Percentiles rank a stretch among this genome's conserved stretches.
Evolutionary conservation across 2,797 vertebrate species (phyloP).

Genomic region (Salarias fasciatus): DNA sequence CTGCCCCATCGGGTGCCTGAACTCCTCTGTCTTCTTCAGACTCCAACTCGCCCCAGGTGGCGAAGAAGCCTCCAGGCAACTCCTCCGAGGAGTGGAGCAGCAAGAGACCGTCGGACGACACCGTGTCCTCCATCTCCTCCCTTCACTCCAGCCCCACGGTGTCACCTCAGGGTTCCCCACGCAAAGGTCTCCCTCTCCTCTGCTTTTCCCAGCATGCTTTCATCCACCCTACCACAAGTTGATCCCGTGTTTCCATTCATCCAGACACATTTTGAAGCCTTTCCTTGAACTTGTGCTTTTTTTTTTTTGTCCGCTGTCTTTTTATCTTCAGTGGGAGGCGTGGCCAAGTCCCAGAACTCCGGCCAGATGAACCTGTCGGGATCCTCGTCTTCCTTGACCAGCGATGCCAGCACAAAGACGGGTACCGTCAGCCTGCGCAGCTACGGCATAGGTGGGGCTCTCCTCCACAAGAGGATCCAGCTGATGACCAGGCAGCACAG

Average conservation of each 20-base stretch:
- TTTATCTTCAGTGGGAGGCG: constrained; percentile 83
- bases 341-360: constrained; percentile 85
- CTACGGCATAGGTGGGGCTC: constrained; percentile 96
- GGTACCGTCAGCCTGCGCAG: constrained; percentile 83
- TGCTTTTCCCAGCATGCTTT: too few species aligned
- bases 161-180: constrained; percentile 92
- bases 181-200: constrained; percentile 82
- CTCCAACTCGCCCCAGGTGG: constrained; percentile 85
- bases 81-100: constrained; percentile 84
- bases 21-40: constrained; percentile 57
- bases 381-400: constrained; percentile 89
- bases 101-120: constrained; percentile 89
- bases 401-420: constrained; percentile 88
- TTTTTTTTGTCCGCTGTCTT: too few species aligned
- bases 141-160: constrained; percentile 91
- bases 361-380: constrained; percentile 89
- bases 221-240: too few species aligned
- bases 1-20: background rate
- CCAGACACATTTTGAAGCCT: too few species aligned
- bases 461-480: constrained; percentile 89
- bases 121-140: constrained; percentile 86
- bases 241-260: too few species aligned
- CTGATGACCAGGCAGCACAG: constrained; percentile 82
- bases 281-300: background rate
- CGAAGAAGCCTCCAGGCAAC: constrained; percentile 81